Conservation (phyloP, 2,113 vertebrate species). For the Mungos mungo region DNA sequence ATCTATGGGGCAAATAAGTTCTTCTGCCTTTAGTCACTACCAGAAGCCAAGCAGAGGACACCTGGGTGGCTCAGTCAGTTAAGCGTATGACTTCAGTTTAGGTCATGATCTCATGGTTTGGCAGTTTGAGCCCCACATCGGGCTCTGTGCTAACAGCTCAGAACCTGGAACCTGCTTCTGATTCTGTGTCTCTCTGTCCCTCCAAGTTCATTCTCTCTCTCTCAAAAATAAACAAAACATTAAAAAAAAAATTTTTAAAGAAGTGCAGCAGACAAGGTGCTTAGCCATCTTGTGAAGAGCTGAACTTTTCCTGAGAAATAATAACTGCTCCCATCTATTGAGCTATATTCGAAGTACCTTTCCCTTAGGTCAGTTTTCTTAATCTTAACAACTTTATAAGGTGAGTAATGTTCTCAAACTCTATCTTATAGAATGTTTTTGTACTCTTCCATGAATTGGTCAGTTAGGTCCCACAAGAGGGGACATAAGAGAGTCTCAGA, state of each 20-base stretch:
- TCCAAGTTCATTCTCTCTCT: too few species aligned
- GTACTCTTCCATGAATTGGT: neutral
- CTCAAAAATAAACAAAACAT: too few species aligned
- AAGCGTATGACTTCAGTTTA: too few species aligned
- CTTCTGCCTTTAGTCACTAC: neutral
- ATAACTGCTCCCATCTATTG: neutral
- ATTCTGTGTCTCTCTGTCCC: too few species aligned
- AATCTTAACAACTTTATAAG: neutral
- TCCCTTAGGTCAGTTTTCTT: neutral
- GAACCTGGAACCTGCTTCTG: too few species aligned
- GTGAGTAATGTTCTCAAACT: neutral
- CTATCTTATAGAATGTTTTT: neutral
- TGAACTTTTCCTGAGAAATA: constrained; percentile 10
- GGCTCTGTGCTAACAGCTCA: too few species aligned
- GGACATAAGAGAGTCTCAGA: neutral
- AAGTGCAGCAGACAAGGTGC: neutral
- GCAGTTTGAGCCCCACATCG: too few species aligned
- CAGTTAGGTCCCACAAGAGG: neutral
- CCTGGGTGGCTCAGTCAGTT: too few species aligned
- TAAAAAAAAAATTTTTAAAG: too few species aligned
- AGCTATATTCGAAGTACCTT: neutral
- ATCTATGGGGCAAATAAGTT: neutral
- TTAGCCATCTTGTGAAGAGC: neutral
- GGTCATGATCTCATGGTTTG: too few species aligned
- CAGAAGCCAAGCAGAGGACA: neutral